A percentile compares a stretch with the other conserved stretches of the same genome.
Evolutionary conservation across 2,113 vertebrate species (phyloP).

Genomic region (Notarius lentiginosus): DNA sequence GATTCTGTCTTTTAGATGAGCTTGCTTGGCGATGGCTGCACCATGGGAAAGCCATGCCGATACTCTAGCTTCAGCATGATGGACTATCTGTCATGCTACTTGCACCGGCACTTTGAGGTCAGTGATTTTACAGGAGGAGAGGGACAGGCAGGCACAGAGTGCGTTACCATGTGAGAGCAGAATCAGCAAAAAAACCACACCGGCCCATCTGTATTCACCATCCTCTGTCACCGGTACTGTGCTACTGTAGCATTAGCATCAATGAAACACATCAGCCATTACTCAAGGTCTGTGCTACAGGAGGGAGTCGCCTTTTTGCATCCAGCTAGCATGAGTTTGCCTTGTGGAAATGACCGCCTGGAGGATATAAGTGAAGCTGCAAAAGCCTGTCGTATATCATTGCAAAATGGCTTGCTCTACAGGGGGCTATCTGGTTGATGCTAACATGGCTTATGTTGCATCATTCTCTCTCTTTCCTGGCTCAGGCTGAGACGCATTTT

Average conservation of each 20-base stretch:
- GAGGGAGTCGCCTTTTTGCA: not conserved
- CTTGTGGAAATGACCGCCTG: conserved; percentile 13
- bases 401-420: not conserved
- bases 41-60: conserved; percentile 19
- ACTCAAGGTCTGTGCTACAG: not conserved
- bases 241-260: conserved; percentile 27
- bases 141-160: conserved; percentile 43
- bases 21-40: conserved; percentile 1
- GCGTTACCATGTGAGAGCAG: conserved; percentile 40
- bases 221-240: conserved; percentile 37
- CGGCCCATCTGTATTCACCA: conserved; percentile 36
- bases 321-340: conserved; percentile 1
- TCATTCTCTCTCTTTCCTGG: conserved; percentile 44
- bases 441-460: conserved; percentile 35
- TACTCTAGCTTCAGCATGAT: conserved; percentile 28
- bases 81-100: conserved; percentile 43
- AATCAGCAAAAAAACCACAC: conserved; percentile 42
- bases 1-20: conserved; percentile 25
- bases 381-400: conserved; percentile 23
- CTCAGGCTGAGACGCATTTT: conserved; percentile 41
- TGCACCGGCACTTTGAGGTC: conserved; percentile 48
- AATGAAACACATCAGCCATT: conserved; percentile 31
- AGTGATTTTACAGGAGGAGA: conserved; percentile 48
- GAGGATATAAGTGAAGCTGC: conserved; percentile 7
- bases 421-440: conserved; percentile 42